Evolutionary conservation across 2,888 invertebrate species (phyloP).

Genomic region (Digitonthophagus gazella): DNA sequence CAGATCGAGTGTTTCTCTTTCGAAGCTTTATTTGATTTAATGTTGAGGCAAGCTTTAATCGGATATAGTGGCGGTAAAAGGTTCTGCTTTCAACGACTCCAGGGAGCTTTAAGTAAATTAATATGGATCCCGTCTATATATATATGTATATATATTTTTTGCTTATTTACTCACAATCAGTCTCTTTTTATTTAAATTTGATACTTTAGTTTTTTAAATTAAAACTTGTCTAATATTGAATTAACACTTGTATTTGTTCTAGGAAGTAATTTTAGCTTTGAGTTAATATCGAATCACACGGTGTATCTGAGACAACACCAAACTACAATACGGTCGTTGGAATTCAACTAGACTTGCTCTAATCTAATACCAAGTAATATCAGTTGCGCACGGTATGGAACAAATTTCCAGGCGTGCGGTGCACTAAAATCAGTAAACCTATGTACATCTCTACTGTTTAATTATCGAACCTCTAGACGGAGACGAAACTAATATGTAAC

Average conservation of each 20-base stretch:
- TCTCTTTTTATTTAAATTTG: too few relatives aligned
- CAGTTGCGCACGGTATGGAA: not conserved
- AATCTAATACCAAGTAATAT: not conserved
- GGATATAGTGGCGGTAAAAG: conserved; percentile 12
- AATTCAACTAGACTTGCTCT: not conserved
- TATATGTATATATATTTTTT: too few relatives aligned
- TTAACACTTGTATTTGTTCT: too few relatives aligned
- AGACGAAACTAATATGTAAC: not conserved
- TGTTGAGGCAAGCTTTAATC: conserved; percentile 14
- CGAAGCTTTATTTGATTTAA: conserved; percentile 15
- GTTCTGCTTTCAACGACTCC: not conserved
- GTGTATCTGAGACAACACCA: not conserved
- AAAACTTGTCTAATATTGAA: too few relatives aligned
- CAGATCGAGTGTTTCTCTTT: not conserved
- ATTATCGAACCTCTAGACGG: not conserved
- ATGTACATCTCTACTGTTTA: not conserved
- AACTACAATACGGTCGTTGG: not conserved
- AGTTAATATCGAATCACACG: not conserved
- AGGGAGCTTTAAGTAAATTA: not conserved
- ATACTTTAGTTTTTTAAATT: too few relatives aligned
- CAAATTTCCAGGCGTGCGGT: not conserved
- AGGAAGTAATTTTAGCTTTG: too few relatives aligned
- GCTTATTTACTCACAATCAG: not conserved
- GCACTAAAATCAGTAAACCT: not conserved
- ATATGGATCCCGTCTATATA: not conserved